phyloP scores from a whole-genome alignment of 2,888 invertebrate genomes.

The Diarsia brunnea region DNA sequence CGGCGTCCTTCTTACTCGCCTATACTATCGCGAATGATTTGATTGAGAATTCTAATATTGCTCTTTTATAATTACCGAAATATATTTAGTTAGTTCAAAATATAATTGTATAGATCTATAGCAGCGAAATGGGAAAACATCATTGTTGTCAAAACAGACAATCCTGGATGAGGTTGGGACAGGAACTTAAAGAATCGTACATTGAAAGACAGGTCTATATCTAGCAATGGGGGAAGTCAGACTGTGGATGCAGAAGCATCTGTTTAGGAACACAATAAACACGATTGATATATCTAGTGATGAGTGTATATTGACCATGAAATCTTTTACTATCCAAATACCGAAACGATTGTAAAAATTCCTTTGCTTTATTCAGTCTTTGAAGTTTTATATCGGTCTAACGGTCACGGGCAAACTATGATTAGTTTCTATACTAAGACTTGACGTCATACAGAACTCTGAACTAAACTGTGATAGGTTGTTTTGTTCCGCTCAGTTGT shows the following conservation, averaged over 20 bases:
- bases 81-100: not conserved
- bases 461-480: slow-evolving; percentile 26
- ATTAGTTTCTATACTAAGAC: slow-evolving; percentile 49
- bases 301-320: slow-evolving; percentile 6
- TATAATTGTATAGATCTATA: no score
- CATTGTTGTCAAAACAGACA: not conserved
- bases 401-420: slow-evolving; percentile 52
- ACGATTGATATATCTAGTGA: not conserved
- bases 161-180: not conserved
- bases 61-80: not conserved
- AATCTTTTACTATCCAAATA: slow-evolving; percentile 36
- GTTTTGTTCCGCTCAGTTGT: slow-evolving; percentile 51
- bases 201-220: not conserved
- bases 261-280: slow-evolving; percentile 7
- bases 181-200: not conserved
- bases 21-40: not conserved
- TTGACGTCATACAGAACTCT: slow-evolving; percentile 38
- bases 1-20: no score
- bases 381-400: slow-evolving; percentile 43
- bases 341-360: slow-evolving; percentile 30
- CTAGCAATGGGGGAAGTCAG: not conserved
- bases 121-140: not conserved
- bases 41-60: not conserved
- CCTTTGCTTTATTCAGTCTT: slow-evolving; percentile 29
- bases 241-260: not conserved